Evolutionary conservation across 2,797 vertebrate genomes (phyloP).

Genomic region (Pelochelys cantorii): DNA sequence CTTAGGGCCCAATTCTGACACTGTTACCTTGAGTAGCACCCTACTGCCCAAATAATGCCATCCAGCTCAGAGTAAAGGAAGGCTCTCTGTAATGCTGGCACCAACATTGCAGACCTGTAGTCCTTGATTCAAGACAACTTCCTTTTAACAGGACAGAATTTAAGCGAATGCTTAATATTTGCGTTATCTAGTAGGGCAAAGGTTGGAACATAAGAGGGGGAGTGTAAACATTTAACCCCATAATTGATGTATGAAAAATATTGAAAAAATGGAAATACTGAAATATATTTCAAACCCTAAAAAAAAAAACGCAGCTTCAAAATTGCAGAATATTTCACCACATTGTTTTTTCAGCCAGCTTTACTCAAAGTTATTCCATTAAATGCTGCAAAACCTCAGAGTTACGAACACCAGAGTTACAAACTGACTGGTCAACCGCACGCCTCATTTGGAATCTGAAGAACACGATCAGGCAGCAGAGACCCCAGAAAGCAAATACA

Average conservation of each 20-base stretch:
- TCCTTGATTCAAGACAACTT: neutral
- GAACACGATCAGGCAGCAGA: too few relatives aligned
- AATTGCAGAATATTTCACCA: neutral
- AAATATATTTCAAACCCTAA: neutral
- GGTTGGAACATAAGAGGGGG: neutral
- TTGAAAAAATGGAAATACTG: neutral
- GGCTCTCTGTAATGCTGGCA: neutral
- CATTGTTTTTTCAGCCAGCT: neutral
- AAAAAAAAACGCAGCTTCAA: neutral
- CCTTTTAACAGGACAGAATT: neutral
- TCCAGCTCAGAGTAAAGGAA: too few relatives aligned
- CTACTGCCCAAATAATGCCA: too few relatives aligned
- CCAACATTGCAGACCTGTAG: neutral
- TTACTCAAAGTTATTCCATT: neutral
- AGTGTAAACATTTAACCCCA: neutral
- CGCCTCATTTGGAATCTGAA: too few relatives aligned
- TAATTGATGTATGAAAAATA: neutral
- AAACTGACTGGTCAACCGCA: too few relatives aligned
- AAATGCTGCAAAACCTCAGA: too few relatives aligned
- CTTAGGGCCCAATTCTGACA: neutral
- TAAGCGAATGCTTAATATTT: neutral
- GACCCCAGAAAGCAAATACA: too few relatives aligned
- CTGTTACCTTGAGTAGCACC: neutral
- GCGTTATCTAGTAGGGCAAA: neutral
- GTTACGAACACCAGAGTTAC: too few relatives aligned